A percentile compares a stretch with the other conserved stretches of the same genome.
Conservation (phyloP, 2,888 invertebrate species). For the Argyra leucocephala region DNA sequence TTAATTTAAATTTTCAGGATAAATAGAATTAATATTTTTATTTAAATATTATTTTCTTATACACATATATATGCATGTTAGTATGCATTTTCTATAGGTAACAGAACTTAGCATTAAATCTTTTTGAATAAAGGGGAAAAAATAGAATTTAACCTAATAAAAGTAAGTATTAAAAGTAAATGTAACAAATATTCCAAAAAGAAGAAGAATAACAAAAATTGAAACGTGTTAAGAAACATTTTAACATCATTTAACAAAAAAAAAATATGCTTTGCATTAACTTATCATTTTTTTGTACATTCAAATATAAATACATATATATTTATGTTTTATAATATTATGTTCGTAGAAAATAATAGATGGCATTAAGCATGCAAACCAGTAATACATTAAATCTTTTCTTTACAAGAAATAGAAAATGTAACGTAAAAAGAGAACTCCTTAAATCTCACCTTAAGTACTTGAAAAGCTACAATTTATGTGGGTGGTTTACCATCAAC, state of each 20-base stretch:
- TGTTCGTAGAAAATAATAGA: not conserved
- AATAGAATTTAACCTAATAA: not conserved
- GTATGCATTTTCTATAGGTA: not conserved
- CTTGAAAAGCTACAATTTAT: not conserved
- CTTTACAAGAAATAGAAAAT: not conserved
- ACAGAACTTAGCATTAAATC: not conserved
- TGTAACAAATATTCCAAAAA: not conserved
- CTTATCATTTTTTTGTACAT: not conserved
- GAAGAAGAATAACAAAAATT: not conserved
- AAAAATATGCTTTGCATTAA: not conserved
- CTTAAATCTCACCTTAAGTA: not conserved
- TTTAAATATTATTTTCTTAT: no score
- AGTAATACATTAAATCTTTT: not conserved
- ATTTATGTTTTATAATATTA: no score
- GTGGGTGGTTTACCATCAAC: not conserved
- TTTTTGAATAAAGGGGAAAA: not conserved
- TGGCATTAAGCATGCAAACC: not conserved
- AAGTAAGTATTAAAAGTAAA: not conserved
- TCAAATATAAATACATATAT: no score
- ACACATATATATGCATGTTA: not conserved
- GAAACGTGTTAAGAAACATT: constrained; percentile 6
- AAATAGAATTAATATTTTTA: no score
- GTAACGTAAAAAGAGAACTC: not conserved
- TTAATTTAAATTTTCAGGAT: no score
- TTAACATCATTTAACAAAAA: not conserved